Evolutionary conservation across 35 echinoderm and acorn worm species (phyloP), one percentile per base, ranked within the genome.

Genomic region (Hemicentrotus pulcherrimus): DNA sequence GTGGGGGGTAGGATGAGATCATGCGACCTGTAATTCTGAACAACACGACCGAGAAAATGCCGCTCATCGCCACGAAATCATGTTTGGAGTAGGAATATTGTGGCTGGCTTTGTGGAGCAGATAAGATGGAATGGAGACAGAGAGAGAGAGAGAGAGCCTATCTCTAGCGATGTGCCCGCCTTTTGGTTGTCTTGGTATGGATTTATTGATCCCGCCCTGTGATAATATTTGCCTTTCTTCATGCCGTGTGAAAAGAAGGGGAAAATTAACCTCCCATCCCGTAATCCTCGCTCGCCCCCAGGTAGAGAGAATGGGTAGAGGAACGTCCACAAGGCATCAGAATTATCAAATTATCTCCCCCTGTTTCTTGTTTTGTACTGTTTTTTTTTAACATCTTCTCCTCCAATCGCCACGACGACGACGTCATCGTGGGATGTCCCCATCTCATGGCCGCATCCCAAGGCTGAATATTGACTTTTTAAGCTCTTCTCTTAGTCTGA

Each of bases 151-250:
- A 90, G 88, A 47, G 32, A 45, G 88, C 31, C 32, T 90, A 90
- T 90, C 88, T 90, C 88, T 90, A 15, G 88, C 88, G 16, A 31
- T 13, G 91, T n/a, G n/a, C 32, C 48, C 91, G 46, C 30, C 91
- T 47, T 50, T 50, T 47, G 48, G 91, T 31, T 93, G 91, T 93
- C 91, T 93, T n/a, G 16, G 46, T 93, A 93, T 93, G 28, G 91
- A 93, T 93, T 93, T 93, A 93, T 93, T 93, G 91, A 93, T 93
- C 91, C 48, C 48, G 48, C 46, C 48, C 48, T 93, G 91, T 93
- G 91, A 93, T 93, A 93, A 93, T 93, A 93, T 93, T 93, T 93
- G 91, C 91, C 48, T 93, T 93, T 47, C 91, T 93, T 58, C 48
- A 50, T 93, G 91, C 91, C 46, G 15, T 58, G 91, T 93, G 91